These are phyloP conservation scores for Karalla daura DNA, from an alignment of 2,797 vertebrate species.

Conservation along the genomic window DNA sequence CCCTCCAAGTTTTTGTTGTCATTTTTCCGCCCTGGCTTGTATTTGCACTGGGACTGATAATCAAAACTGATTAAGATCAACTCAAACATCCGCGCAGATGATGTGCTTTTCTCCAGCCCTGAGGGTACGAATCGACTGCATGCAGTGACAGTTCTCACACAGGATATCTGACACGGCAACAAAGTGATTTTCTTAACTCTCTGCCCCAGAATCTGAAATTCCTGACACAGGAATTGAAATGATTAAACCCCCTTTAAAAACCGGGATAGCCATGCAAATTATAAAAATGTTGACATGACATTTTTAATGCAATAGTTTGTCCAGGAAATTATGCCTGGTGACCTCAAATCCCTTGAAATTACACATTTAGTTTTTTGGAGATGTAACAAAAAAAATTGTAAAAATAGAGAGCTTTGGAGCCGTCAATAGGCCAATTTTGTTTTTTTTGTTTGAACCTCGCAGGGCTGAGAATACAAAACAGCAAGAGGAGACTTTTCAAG, in stretches of 20 bases:
- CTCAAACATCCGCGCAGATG: background rate
- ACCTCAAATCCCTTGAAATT: no score
- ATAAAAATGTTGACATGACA: no score
- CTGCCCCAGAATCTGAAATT: background rate
- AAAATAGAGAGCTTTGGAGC: no score
- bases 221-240: background rate
- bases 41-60: background rate
- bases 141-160: background rate
- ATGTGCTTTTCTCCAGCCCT: background rate
- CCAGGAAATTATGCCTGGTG: no score
- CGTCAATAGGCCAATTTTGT: no score
- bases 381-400: no score
- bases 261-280: no score
- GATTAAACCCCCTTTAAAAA: background rate
- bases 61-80: conserved; percentile 9
- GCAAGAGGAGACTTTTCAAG: no score
- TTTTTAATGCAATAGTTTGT: no score
- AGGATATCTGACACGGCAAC: background rate
- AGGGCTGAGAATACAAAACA: no score
- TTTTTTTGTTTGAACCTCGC: no score
- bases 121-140: background rate
- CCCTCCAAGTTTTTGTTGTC: background rate
- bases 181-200: background rate
- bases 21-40: background rate
- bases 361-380: no score